Evolutionary conservation across 2,113 vertebrate genomes (phyloP).

Genomic region (Corvus hawaiiensis): DNA sequence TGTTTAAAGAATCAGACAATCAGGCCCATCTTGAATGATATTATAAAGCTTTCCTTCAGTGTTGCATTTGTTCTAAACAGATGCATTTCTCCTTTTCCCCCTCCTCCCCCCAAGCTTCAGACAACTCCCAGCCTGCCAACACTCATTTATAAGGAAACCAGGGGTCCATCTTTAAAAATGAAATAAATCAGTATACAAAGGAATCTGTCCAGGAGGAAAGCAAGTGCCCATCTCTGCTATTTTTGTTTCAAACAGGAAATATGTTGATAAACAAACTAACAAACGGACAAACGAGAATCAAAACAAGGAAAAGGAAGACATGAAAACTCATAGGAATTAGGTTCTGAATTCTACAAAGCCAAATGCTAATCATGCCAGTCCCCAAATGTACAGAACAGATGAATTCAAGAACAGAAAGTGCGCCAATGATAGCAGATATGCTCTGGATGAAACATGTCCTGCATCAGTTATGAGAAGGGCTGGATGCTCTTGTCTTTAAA

Average conservation of each 20-base stretch:
- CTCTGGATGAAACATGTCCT: conserved; percentile 41
- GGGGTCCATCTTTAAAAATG: conserved; percentile 7
- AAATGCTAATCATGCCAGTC: conserved; percentile 4
- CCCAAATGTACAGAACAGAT: conserved; percentile 24
- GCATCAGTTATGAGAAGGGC: conserved; percentile 38
- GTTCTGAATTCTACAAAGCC: conserved; percentile 28
- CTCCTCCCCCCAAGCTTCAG: neutral
- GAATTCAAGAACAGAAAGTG: conserved; percentile 48
- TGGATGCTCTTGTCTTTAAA: conserved; percentile 46
- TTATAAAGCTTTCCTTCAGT: neutral
- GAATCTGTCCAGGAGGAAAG: conserved; percentile 25
- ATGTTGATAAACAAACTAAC: conserved; percentile 47
- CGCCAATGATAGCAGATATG: neutral
- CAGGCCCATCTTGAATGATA: neutral
- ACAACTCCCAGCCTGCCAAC: neutral
- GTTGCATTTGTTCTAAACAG: conserved; percentile 45
- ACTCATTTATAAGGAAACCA: conserved; percentile 13
- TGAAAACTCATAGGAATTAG: conserved; percentile 16
- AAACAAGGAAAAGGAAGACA: conserved; percentile 4
- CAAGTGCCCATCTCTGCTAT: conserved; percentile 14
- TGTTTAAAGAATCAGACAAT: conserved; percentile 43
- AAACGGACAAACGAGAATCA: conserved; percentile 33
- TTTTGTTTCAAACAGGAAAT: conserved; percentile 26
- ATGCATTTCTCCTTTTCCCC: neutral
- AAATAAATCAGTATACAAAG: conserved; percentile 13